A percentile compares a stretch with the other conserved stretches of the same genome.
These are phyloP conservation scores for Todiramphus saurophagus DNA, from an alignment of 2,113 vertebrate genomes.

Conservation along the genomic window DNA sequence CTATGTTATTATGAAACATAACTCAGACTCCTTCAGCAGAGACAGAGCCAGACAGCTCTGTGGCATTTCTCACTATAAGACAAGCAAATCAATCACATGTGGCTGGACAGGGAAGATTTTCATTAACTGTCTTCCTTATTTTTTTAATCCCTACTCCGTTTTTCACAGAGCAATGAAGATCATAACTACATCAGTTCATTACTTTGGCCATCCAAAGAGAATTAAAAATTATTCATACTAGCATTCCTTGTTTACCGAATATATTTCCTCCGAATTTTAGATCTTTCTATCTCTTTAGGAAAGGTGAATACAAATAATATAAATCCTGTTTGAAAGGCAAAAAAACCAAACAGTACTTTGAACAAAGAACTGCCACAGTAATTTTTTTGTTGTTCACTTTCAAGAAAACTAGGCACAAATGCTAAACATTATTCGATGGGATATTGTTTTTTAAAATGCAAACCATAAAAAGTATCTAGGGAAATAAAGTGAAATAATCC, in stretches of 20 bases:
- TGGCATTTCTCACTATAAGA: background rate
- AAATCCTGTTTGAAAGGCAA: background rate
- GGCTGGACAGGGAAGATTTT: background rate
- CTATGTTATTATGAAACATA: conserved; percentile 40
- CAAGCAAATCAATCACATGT: conserved; percentile 15
- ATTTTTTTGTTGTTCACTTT: background rate
- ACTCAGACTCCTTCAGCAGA: conserved; percentile 17
- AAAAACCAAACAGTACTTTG: background rate
- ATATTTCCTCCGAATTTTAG: background rate
- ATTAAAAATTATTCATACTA: conserved; percentile 3
- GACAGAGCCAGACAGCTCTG: background rate
- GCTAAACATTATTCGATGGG: background rate
- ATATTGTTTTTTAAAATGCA: background rate
- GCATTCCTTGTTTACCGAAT: background rate
- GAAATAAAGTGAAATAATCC: background rate
- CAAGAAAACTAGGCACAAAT: background rate
- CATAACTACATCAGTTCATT: background rate
- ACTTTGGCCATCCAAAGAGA: background rate
- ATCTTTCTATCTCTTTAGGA: background rate
- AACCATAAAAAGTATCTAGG: background rate
- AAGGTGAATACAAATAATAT: background rate
- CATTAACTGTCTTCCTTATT: background rate
- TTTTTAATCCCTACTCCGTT: background rate
- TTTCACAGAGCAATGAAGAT: background rate
- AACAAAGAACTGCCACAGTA: background rate